Conservation (phyloP, 2,113 vertebrate genomes). For the Varanus salvator region DNA sequence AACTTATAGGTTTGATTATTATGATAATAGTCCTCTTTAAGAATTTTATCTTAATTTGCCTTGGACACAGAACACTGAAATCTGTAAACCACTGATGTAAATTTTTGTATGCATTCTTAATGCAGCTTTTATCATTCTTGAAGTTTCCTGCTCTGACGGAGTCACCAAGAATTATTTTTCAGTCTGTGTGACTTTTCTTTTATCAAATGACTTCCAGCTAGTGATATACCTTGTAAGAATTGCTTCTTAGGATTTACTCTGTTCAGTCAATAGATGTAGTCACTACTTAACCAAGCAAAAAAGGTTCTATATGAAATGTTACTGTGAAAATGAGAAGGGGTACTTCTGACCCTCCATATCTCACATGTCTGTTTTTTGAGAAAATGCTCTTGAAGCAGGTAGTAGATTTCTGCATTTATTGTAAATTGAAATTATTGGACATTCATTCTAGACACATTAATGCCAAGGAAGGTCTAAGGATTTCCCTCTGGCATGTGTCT, state of each 20-base stretch:
- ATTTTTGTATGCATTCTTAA: background rate
- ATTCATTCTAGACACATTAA: background rate
- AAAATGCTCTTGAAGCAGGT: background rate
- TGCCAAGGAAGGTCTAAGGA: background rate
- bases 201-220: background rate
- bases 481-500: background rate
- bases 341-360: background rate
- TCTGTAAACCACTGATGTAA: background rate
- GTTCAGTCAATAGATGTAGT: slow-evolving; percentile 24
- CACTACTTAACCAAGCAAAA: background rate
- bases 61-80: background rate
- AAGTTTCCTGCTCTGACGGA: background rate
- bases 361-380: background rate
- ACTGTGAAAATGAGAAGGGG: background rate
- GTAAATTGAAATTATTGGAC: background rate
- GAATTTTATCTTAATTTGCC: background rate
- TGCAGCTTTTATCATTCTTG: background rate
- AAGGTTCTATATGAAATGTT: background rate
- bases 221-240: background rate
- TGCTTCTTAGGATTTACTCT: too few relatives aligned
- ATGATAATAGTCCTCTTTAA: background rate
- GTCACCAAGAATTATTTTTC: background rate
- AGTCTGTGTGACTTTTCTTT: background rate
- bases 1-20: background rate
- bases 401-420: background rate